Evolutionary conservation across 2,888 invertebrate genomes (phyloP).

Genomic region (Epinotia brunnichana): DNA sequence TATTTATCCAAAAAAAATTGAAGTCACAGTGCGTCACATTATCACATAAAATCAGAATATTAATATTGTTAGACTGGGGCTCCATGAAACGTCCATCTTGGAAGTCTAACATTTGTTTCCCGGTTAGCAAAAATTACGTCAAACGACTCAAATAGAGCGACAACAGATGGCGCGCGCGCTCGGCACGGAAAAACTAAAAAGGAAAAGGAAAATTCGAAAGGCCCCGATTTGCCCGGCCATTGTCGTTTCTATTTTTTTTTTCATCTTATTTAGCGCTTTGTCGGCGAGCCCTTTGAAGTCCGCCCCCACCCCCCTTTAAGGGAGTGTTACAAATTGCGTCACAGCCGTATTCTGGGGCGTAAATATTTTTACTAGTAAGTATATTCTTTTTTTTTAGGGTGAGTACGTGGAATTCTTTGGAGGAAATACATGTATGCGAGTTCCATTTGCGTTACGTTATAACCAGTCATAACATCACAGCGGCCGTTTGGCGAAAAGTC

Average conservation of each 20-base stretch:
- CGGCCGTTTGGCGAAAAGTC: too few relatives aligned
- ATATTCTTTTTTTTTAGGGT: conserved; percentile 43
- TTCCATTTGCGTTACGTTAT: neutral
- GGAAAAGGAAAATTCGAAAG: conserved; percentile 69
- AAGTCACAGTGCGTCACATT: too few relatives aligned
- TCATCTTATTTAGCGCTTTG: conserved; percentile 84
- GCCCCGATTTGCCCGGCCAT: conserved; percentile 79
- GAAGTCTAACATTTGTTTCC: too few relatives aligned
- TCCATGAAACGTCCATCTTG: neutral
- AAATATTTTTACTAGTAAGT: conserved; percentile 72
- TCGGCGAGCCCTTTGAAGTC: conserved; percentile 81
- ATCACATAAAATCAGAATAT: too few relatives aligned
- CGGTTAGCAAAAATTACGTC: conserved; percentile 33
- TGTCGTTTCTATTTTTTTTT: conserved; percentile 79
- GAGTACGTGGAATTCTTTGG: conserved; percentile 18
- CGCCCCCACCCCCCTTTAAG: conserved; percentile 55
- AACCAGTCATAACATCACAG: neutral
- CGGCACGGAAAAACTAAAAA: conserved; percentile 68
- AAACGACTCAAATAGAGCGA: conserved; percentile 48
- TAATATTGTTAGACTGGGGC: too few relatives aligned
- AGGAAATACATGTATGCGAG: conserved; percentile 2
- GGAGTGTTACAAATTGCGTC: conserved; percentile 81
- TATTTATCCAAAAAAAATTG: too few relatives aligned
- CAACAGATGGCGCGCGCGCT: conserved; percentile 55
- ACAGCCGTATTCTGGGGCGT: conserved; percentile 71